Evolutionary conservation across 2,888 invertebrate genomes (phyloP), one percentile per base, ranked within the genome.

Genomic region (Lamproptera curius): DNA sequence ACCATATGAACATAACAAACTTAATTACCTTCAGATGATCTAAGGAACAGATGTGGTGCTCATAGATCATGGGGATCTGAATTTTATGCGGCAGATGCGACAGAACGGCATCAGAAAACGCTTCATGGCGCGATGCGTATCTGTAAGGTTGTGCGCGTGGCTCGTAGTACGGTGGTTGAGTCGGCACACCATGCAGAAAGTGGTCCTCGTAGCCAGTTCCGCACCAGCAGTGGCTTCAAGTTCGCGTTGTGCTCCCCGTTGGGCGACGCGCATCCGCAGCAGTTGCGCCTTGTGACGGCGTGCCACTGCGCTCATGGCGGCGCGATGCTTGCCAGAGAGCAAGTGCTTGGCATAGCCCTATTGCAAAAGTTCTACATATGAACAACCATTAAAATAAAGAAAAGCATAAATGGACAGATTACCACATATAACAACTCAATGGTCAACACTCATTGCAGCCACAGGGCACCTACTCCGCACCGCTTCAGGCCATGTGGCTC

Each of bases 61-160:
- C 95, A 72, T 93, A 95, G 11, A 93, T 89, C 94, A 95, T 95
- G 10, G 95, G 56, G 94, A 94, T 61, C 94, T 92, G 81, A 95
- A 95, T 31, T 92, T 90, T 60, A 93, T 80, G 50, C 92, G 91
- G 72, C 95, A 96, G 39, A 92, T 89, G 62, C 92, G 92, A 66
- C 95, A 95, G 75, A 91, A 92, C 1, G 95, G 95, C 90, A 94
- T 92, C 53, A 96, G 85, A 79, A 95, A 95, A 66, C 94, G 92
- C 76, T 94, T 94, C 91, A 95, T 95, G 65, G 93, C 93, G 76
- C 94, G 92, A 69, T 96, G 95, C 23, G 94, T 91, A 61, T 94
- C 93, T 16, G 95, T 94, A 46, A 91, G 84, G 67, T 94, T 93
- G 89, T 96, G 96, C 51, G 93, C 91, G 51, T 92, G 90, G 67